These are phyloP conservation scores for Leucoma salicis DNA, from an alignment of 2,888 invertebrate genomes.

Conservation along the genomic window DNA sequence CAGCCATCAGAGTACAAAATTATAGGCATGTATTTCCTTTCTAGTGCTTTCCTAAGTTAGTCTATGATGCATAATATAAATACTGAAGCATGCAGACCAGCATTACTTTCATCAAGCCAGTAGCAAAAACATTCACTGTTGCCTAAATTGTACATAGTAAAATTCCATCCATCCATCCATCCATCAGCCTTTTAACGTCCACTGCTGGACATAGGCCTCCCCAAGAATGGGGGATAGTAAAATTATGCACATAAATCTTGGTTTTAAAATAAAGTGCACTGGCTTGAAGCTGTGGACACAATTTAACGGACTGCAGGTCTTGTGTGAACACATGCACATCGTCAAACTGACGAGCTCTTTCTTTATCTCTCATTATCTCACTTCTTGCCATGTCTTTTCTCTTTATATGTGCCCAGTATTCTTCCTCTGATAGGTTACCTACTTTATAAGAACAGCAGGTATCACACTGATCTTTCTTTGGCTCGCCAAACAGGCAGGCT, in stretches of 20 bases:
- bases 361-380: constrained; percentile 30
- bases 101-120: constrained; percentile 20
- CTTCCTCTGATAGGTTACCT: constrained; percentile 26
- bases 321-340: constrained; percentile 21
- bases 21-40: background rate
- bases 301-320: constrained; percentile 30
- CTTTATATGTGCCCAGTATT: constrained; percentile 18
- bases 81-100: constrained; percentile 12
- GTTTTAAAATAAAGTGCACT: constrained; percentile 29
- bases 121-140: constrained; percentile 22
- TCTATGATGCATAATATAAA: constrained; percentile 13
- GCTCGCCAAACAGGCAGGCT: constrained; percentile 24
- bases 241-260: constrained; percentile 28
- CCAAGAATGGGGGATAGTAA: no score
- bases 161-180: no score
- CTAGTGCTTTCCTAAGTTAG: constrained; percentile 1
- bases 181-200: no score
- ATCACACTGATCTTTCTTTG: constrained; percentile 28
- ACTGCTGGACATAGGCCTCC: no score
- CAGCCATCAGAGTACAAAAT: constrained; percentile 2
- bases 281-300: constrained; percentile 26
- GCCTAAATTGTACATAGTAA: constrained; percentile 19
- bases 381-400: constrained; percentile 27
- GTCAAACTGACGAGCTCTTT: constrained; percentile 12
- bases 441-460: constrained; percentile 19